Base-by-base conservation (phyloP, 2,113 vertebrate genomes). In the Talpa occidentalis region DNA sequence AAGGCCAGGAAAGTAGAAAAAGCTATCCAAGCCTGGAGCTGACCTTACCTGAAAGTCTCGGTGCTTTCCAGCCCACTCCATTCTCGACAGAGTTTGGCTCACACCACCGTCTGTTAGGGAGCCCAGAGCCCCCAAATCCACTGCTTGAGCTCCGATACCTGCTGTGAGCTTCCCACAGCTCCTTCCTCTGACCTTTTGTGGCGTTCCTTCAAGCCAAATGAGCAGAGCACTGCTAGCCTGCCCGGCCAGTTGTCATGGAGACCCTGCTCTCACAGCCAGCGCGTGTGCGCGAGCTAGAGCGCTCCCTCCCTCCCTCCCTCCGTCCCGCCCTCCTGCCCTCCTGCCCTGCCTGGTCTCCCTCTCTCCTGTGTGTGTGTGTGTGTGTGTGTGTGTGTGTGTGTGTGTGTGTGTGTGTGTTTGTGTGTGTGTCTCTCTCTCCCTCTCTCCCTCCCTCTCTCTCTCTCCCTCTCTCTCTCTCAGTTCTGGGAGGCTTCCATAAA, bases 171-270 rank as follows among this genome's bases (percentile, higher is more conserved):
- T 98, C 98, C 97, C 98, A 98, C 97, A 98, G 77, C 98, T 98
- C 98, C 97, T 98, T 98, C 98, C 95, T 93, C 96, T 98, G 98
- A 98, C 98, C 98, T 98, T 97, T 97, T 47, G 0, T 94, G 96
- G 97, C 59, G 96, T 95, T 94, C 96, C 97, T 97, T 97, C 97
- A 97, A 96, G 96, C 94, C 96, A 97, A 98, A 96, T 96, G 98
- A 98, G 96, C 97, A 81, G 86, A 96, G 92, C 96, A 56, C 94
- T 62, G 94, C 96, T 87, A 96, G 93, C 97, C 74, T 95, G 97
- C 97, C 97, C 40, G 96, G 98, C 96, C 92, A 95, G 98, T 98
- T 97, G 98, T 98, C 98, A 99, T 98, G 98, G 98, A 97, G 98
- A 98, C 96, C 59, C 90, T 90, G 96, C 95, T 94, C 97, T 93